Conservation (phyloP, 2,888 invertebrate genomes). For the Drosophila austrosaltans region DNA sequence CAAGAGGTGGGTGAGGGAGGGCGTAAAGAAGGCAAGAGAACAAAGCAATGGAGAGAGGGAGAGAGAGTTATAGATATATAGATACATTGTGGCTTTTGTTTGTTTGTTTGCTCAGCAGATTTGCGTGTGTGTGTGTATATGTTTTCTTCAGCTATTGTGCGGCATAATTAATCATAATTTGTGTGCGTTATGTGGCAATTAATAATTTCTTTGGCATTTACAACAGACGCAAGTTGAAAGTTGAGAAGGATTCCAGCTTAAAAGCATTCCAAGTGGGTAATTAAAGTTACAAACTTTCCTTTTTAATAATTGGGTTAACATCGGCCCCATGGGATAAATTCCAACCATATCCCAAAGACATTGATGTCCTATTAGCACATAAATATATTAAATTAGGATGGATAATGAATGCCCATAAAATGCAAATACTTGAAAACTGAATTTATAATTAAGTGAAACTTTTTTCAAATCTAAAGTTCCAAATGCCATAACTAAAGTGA, state of each 20-base stretch:
- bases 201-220: constrained; percentile 63
- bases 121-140: constrained; percentile 23
- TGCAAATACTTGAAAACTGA: background rate
- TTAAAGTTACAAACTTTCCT: constrained; percentile 40
- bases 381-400: background rate
- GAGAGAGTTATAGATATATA: constrained; percentile 2
- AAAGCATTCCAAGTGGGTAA: constrained; percentile 57
- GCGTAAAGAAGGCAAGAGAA: too few species aligned
- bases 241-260: constrained; percentile 51
- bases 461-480: too few species aligned
- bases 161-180: constrained; percentile 75
- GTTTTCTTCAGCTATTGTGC: constrained; percentile 52
- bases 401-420: background rate
- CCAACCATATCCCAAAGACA: constrained; percentile 1
- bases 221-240: constrained; percentile 36
- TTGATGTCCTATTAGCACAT: background rate
- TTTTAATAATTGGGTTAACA: constrained; percentile 19
- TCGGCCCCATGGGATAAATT: constrained; percentile 15
- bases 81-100: constrained; percentile 48
- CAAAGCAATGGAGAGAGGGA: background rate
- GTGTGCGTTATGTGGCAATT: constrained; percentile 70
- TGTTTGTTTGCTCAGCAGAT: constrained; percentile 55
- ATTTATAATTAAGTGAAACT: background rate
- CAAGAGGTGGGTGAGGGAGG: constrained; percentile 5
- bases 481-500: too few species aligned